Evolutionary conservation across 2,113 vertebrate species (phyloP).

Genomic region (Cairina moschata): DNA sequence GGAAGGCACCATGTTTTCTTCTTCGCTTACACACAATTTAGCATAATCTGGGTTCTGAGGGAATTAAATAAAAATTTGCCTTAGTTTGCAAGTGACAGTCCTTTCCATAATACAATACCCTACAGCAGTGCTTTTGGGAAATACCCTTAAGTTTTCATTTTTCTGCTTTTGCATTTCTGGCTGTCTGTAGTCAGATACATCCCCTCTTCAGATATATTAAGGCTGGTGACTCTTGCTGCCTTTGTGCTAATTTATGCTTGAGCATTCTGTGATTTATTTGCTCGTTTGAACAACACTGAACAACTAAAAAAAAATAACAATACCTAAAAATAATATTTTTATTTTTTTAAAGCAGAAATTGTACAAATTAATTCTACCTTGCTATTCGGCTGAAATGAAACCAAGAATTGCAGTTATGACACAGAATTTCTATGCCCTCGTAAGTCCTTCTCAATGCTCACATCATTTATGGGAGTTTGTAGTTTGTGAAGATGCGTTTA

Average conservation of each 20-base stretch:
- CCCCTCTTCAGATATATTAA: not conserved
- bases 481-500: constrained; percentile 31
- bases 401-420: constrained; percentile 3
- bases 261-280: not conserved
- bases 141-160: not conserved
- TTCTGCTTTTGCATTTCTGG: not conserved
- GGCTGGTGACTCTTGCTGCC: not conserved
- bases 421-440: constrained; percentile 23
- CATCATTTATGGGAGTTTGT: constrained; percentile 57
- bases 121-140: not conserved
- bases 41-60: not conserved
- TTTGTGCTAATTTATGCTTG: not conserved
- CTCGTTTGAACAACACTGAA: not conserved
- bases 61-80: not conserved
- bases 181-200: not conserved
- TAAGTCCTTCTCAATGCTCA: constrained; percentile 61
- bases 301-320: not conserved
- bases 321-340: not conserved
- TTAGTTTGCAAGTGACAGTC: not conserved
- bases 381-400: not conserved
- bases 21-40: not conserved
- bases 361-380: not conserved
- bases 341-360: not conserved
- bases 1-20: not conserved
- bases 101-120: not conserved